phyloP scores from a whole-genome alignment of 23 tunicate genomes.

The Styela clava region DNA sequence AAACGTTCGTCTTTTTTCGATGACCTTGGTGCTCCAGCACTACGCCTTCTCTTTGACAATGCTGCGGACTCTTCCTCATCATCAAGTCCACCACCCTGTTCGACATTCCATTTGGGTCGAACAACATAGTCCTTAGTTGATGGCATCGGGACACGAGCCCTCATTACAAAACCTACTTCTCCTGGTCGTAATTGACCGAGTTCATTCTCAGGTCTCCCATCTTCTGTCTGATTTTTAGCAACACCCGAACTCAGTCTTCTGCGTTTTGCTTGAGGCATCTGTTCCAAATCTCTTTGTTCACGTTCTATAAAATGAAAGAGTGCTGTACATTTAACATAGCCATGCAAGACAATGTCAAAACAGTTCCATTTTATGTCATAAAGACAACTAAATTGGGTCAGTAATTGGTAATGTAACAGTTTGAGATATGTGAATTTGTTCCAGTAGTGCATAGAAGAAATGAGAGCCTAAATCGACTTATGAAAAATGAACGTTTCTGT shows the following conservation, averaged over 20 bases:
- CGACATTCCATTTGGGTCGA: slow-evolving; percentile 93
- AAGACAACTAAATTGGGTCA: no score
- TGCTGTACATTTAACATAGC: no score
- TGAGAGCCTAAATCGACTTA: no score
- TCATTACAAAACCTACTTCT: slow-evolving; percentile 86
- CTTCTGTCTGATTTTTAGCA: slow-evolving; percentile 10
- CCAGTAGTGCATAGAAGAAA: no score
- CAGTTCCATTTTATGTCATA: not conserved
- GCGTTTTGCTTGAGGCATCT: slow-evolving; percentile 90
- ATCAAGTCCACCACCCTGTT: not conserved
- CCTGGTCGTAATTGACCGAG: slow-evolving; percentile 71
- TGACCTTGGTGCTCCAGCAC: slow-evolving; percentile 39
- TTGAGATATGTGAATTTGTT: no score
- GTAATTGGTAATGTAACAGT: no score
- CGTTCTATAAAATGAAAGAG: slow-evolving; percentile 54
- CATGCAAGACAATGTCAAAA: not conserved
- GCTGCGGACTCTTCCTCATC: slow-evolving; percentile 27
- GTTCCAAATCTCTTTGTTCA: slow-evolving; percentile 91
- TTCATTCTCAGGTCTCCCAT: slow-evolving; percentile 35
- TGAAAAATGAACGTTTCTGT: no score
- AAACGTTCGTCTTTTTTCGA: slow-evolving; percentile 74
- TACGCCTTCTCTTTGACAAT: slow-evolving; percentile 19
- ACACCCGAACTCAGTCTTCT: slow-evolving; percentile 56
- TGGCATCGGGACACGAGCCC: slow-evolving; percentile 96
- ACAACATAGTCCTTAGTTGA: slow-evolving; percentile 93